Evolutionary conservation across 2,797 vertebrate genomes (phyloP).

Genomic region (Brachyrhaphis roseni): DNA sequence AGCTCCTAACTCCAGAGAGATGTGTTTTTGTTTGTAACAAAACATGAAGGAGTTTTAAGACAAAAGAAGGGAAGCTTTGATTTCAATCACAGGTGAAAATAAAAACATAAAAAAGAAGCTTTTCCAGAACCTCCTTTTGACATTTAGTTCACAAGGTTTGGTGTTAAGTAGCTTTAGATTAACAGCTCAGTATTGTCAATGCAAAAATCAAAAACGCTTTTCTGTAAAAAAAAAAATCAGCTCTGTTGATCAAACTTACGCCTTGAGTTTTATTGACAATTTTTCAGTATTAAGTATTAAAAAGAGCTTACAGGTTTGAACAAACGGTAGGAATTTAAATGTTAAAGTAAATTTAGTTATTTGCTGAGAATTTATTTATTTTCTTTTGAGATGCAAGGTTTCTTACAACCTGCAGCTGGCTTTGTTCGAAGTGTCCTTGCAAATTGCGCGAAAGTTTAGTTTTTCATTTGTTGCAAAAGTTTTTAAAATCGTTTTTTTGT

Average conservation of each 20-base stretch:
- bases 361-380: background rate
- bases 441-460: background rate
- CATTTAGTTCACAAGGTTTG: background rate
- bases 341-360: background rate
- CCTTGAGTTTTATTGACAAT: background rate
- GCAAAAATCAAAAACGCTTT: background rate
- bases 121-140: no score
- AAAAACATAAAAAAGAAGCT: no score
- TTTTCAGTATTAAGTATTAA: background rate
- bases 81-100: conserved; percentile 48
- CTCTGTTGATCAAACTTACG: background rate
- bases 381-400: background rate
- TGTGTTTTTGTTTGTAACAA: conserved; percentile 22
- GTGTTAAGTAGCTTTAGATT: background rate
- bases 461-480: background rate
- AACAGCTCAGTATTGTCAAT: background rate
- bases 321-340: background rate
- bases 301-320: background rate
- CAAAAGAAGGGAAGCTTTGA: conserved; percentile 48
- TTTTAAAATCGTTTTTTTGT: background rate
- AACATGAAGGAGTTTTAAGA: conserved; percentile 45
- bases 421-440: background rate
- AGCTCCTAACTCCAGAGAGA: conserved; percentile 33
- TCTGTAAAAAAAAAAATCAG: background rate
- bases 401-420: background rate